These are phyloP conservation scores for Danio albolineatus DNA, from an alignment of 2,797 vertebrate species.

Conservation along the genomic window DNA sequence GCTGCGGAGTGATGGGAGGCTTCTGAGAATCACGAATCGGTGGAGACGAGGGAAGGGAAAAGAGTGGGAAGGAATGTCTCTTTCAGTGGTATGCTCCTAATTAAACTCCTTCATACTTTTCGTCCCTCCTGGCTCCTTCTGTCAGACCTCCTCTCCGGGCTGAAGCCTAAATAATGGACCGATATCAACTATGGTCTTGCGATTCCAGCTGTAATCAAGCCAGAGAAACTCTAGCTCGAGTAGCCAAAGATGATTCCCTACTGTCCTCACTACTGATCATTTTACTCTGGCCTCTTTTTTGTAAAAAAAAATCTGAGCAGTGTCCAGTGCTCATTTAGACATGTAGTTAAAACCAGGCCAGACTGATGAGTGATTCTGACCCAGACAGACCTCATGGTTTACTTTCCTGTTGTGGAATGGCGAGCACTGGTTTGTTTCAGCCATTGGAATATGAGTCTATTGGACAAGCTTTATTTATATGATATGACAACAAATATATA, in stretches of 20 bases:
- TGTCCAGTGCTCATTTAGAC: conserved; percentile 41
- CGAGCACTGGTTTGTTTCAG: conserved; percentile 34
- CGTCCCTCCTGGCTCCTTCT: conserved; percentile 80
- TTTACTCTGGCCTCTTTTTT: conserved; percentile 49
- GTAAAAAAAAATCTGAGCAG: conserved; percentile 20
- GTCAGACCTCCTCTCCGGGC: conserved; percentile 64
- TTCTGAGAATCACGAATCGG: conserved; percentile 28
- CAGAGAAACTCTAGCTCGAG: conserved; percentile 33
- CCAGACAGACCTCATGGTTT: conserved; percentile 39
- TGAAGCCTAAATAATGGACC: conserved; percentile 44
- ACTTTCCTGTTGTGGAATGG: conserved; percentile 47
- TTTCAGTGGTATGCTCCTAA: conserved; percentile 83
- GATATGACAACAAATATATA: conserved; percentile 24
- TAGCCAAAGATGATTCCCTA: conserved; percentile 44
- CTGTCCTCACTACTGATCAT: conserved; percentile 34
- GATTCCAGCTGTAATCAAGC: conserved; percentile 45
- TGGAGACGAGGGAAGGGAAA: conserved; percentile 18
- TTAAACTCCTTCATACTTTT: conserved; percentile 83
- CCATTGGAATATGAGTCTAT: conserved; percentile 39
- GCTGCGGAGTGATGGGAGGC: not conserved
- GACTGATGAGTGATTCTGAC: conserved; percentile 34
- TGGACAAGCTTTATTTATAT: conserved; percentile 23
- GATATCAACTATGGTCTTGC: conserved; percentile 34
- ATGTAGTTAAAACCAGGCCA: conserved; percentile 42
- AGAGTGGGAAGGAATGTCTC: conserved; percentile 63